A percentile compares a stretch with the other conserved stretches of the same genome.
Conservation (phyloP, 1,140 invertebrate species). For the Neodiprion lecontei region DNA sequence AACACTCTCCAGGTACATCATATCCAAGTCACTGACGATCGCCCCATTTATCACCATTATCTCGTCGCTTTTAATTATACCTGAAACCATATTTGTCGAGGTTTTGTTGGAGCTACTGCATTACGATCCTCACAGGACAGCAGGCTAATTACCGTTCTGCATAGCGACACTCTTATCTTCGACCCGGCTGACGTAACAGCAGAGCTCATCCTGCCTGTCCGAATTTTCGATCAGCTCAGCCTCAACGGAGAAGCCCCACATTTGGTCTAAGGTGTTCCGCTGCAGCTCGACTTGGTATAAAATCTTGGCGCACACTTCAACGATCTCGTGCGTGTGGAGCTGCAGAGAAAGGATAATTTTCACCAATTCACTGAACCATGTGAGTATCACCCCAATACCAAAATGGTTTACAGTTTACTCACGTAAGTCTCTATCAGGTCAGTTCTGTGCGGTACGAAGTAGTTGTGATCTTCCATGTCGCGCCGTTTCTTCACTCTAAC, state of each 20-base stretch:
- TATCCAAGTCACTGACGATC: slow-evolving; percentile 96
- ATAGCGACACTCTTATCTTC: slow-evolving; percentile 94
- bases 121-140: not conserved
- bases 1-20: slow-evolving; percentile 98
- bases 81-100: slow-evolving; percentile 62
- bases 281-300: slow-evolving; percentile 95
- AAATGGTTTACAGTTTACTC: slow-evolving; percentile 60
- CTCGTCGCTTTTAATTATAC: slow-evolving; percentile 96
- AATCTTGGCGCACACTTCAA: slow-evolving; percentile 96
- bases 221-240: slow-evolving; percentile 96
- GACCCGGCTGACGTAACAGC: slow-evolving; percentile 94
- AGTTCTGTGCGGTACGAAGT: slow-evolving; percentile 91
- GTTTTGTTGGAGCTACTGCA: not conserved
- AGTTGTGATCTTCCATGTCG: slow-evolving; percentile 95
- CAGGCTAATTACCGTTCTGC: slow-evolving; percentile 82
- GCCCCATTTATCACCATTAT: slow-evolving; percentile 99
- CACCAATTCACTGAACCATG: not conserved
- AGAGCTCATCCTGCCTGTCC: slow-evolving; percentile 94
- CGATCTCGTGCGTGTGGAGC: slow-evolving; percentile 93
- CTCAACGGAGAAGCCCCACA: slow-evolving; percentile 98
- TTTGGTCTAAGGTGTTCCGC: slow-evolving; percentile 86
- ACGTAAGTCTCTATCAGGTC: slow-evolving; percentile 96
- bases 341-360: slow-evolving; percentile 56
- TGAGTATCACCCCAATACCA: not conserved
- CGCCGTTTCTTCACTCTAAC: slow-evolving; percentile 92